Base-by-base conservation (phyloP, 2,888 invertebrate genomes). In the Bombyx huttoni region DNA sequence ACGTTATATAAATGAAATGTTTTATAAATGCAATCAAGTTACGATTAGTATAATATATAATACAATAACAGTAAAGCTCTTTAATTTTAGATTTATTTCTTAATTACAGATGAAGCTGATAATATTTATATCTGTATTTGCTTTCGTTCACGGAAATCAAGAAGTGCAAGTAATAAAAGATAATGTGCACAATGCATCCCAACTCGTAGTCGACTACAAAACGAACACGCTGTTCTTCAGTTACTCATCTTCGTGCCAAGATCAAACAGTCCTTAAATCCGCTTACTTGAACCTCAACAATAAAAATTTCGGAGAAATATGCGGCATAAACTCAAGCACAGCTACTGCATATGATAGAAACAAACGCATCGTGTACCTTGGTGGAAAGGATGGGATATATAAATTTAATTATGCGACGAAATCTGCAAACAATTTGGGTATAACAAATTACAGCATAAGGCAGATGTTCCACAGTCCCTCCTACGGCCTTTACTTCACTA, bases 181-280 rank as follows among this genome's bases (percentile, higher is more conserved):
- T 1, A 46, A 63, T 47, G 10, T 78, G 0, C 56, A 61, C 1
- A 70, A 67, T 49, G 79, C 85, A 0, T 84, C 78, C 53, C 81
- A 84, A 58, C 54, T 84, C 48, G 70, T 68, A 0, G 69, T 86
- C 33, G 81, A 86, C 54, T 72, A 78, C 45, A 65, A 74, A n/a
- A 81, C 71, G 1, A 75, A 77, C 51, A 73, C 67, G 1, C 51
- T 85, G 34, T 84, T 79, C 62, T 84, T 79, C 54, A 84, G 82
- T 54, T 77, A 67, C 51, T 62, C 65, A 0, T 53, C 62, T 2
- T 58, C 62, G 40, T 40, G 50, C 0, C 46, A 50, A 3, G 55
- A 55, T 1, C 52, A 55, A 49, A 50, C 53, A 6, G 52, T 50
- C 12, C 81, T 81, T 49, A 60, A 66, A 58, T 62, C 74, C 8